Conservation (phyloP, 1,140 invertebrate species). For the Pteromalus puparum region DNA sequence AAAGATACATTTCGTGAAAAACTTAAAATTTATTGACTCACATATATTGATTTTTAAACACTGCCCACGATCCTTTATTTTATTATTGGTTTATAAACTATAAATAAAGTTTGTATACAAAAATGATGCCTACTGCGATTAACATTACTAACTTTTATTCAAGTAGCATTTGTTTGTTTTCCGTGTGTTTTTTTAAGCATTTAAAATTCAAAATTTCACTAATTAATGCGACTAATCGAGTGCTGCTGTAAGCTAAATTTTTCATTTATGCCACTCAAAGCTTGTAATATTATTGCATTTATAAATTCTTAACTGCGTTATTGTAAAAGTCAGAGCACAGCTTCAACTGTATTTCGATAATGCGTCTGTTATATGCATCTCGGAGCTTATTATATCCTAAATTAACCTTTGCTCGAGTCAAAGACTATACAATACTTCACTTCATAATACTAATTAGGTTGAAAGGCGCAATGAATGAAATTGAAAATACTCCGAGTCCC, state of each 20-base stretch:
- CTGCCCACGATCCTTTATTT: slow-evolving; percentile 7
- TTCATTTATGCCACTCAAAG: no score
- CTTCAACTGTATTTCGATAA: no score
- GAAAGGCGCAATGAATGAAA: background rate
- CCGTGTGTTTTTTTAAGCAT: background rate
- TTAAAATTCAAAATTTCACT: background rate
- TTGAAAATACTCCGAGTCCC: background rate
- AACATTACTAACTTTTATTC: background rate
- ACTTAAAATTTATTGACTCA: slow-evolving; percentile 29
- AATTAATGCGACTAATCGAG: background rate
- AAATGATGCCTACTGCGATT: background rate
- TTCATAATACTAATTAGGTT: no score
- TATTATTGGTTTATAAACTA: background rate
- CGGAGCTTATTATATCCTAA: no score
- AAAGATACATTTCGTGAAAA: slow-evolving; percentile 65
- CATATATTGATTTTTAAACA: slow-evolving; percentile 31
- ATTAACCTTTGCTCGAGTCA: no score
- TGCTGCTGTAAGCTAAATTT: no score
- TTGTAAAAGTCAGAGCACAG: no score
- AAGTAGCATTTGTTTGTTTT: background rate
- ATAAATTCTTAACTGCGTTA: no score
- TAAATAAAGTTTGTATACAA: background rate
- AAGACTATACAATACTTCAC: no score
- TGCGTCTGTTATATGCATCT: no score
- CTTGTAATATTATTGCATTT: no score